These are phyloP conservation scores for Rhinolophus sinicus DNA, from an alignment of 2,113 vertebrate species.

Conservation along the genomic window DNA sequence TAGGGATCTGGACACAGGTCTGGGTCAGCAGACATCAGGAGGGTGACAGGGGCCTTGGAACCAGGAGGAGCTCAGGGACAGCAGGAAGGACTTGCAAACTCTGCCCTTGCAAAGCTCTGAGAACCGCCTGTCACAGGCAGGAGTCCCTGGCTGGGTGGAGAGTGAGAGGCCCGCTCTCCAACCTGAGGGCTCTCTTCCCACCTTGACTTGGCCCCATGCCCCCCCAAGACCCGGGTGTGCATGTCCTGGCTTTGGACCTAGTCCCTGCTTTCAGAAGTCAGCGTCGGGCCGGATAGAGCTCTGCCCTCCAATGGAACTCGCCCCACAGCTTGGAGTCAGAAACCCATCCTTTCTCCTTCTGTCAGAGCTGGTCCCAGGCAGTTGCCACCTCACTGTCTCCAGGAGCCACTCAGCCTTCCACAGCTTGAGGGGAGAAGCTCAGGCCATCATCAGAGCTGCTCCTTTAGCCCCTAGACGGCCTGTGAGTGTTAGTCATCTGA, in stretches of 20 bases:
- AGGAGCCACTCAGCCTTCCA: no score
- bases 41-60: background rate
- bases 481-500: background rate
- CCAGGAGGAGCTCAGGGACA: background rate
- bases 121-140: background rate
- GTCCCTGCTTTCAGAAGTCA: background rate
- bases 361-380: background rate
- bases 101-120: background rate
- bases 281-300: background rate
- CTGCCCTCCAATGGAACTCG: background rate
- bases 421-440: background rate
- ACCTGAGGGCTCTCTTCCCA: background rate
- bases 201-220: rapidly evolving
- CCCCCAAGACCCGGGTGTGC: background rate
- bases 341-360: background rate
- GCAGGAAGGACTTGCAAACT: background rate
- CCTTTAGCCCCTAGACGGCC: background rate
- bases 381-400: background rate
- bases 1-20: background rate
- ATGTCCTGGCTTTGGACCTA: background rate
- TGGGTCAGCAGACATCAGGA: background rate
- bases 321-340: background rate
- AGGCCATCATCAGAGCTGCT: background rate
- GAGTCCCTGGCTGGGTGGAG: no score
- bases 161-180: background rate